Conservation (phyloP, 2,888 invertebrate genomes). For the Antitype chi region DNA sequence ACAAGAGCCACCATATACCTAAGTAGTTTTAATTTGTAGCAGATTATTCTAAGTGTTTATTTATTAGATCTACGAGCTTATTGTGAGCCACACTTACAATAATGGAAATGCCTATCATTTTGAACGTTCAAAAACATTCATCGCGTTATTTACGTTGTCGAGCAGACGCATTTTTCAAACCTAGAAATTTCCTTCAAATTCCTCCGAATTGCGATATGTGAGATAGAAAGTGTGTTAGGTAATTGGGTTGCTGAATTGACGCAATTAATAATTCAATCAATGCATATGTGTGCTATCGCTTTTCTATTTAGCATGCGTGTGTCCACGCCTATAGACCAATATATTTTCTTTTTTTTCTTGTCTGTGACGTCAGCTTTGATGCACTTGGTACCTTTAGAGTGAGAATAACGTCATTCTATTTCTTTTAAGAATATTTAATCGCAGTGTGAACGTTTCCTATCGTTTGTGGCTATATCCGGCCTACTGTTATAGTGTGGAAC, state of each 20-base stretch:
- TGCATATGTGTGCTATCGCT: too few relatives aligned
- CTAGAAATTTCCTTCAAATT: too few relatives aligned
- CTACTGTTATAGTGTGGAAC: conserved; percentile 19
- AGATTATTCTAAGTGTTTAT: conserved; percentile 9
- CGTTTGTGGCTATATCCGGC: conserved; percentile 41
- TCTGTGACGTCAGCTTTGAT: conserved; percentile 20
- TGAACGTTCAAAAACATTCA: too few relatives aligned
- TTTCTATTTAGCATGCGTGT: neutral
- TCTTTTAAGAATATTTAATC: conserved; percentile 27
- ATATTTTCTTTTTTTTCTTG: neutral
- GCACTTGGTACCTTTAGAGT: conserved; percentile 2
- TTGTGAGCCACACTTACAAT: too few relatives aligned
- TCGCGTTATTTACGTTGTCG: too few relatives aligned
- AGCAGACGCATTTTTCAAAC: too few relatives aligned
- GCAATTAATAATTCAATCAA: too few relatives aligned
- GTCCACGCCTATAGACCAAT: neutral
- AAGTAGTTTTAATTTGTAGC: neutral
- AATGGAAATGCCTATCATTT: too few relatives aligned
- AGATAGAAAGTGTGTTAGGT: too few relatives aligned
- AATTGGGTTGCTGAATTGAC: too few relatives aligned
- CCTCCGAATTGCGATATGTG: too few relatives aligned
- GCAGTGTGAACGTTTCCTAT: conserved; percentile 7
- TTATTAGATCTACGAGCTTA: neutral
- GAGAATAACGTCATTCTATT: conserved; percentile 29
- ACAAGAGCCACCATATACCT: neutral